A percentile compares a stretch with the other conserved stretches of the same genome.
Evolutionary conservation across 1,140 invertebrate species (phyloP).

Genomic region (Dysdera silvatica): DNA sequence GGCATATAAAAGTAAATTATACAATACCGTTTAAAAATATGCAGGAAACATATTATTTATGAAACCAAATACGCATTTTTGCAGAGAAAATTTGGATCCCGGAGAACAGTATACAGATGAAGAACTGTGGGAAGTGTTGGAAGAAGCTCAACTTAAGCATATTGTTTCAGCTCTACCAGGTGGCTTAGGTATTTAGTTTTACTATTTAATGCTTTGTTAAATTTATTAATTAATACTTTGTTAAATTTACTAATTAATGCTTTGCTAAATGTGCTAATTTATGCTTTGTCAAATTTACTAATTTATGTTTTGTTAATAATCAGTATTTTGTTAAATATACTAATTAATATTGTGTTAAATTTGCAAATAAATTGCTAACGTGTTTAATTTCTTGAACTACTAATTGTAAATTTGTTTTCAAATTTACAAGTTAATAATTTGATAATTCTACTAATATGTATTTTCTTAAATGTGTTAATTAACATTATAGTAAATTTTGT

Average conservation of each 20-base stretch:
- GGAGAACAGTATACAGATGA: slow-evolving; percentile 45
- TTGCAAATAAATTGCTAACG: too few species aligned
- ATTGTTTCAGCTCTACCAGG: slow-evolving; percentile 44
- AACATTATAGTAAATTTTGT: too few species aligned
- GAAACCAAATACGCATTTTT: slow-evolving; percentile 15
- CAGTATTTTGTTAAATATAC: too few species aligned
- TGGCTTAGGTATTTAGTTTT: slow-evolving; percentile 44
- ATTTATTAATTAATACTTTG: background rate
- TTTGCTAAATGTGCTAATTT: background rate
- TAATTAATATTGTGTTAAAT: too few species aligned
- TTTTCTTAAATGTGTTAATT: too few species aligned
- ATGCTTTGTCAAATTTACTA: too few species aligned
- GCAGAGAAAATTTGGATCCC: slow-evolving; percentile 54
- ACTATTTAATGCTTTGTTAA: background rate
- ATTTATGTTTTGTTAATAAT: too few species aligned
- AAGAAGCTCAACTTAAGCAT: slow-evolving; percentile 49
- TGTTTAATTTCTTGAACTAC: too few species aligned
- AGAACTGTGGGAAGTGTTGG: slow-evolving; percentile 50
- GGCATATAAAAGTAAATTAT: too few species aligned
- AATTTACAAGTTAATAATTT: too few species aligned
- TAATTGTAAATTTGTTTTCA: too few species aligned
- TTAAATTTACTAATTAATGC: background rate
- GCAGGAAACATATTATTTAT: background rate
- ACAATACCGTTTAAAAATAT: background rate
- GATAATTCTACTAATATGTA: too few species aligned